phyloP scores from a whole-genome alignment of 2,113 vertebrate genomes.

The Hydrolagus affinis region DNA sequence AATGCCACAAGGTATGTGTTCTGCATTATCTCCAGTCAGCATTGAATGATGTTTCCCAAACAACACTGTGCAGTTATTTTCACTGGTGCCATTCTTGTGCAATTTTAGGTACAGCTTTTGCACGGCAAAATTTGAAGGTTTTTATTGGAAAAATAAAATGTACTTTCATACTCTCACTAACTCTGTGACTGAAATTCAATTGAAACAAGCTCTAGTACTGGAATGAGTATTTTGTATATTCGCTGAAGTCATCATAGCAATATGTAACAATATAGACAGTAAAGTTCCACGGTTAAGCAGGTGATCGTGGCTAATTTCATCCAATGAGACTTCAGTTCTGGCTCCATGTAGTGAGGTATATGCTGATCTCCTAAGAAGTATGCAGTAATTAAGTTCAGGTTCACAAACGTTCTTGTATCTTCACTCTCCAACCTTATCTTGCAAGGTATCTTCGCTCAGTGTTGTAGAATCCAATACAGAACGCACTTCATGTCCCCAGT shows the following conservation, averaged over 20 bases:
- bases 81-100: no score
- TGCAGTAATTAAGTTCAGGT: background rate
- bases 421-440: background rate
- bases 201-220: background rate
- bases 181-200: no score
- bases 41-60: no score
- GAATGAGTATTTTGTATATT: background rate
- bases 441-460: background rate
- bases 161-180: no score
- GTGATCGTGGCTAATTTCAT: background rate
- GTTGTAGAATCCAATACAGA: background rate
- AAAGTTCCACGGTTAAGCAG: background rate
- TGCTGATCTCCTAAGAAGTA: background rate
- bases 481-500: background rate
- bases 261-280: background rate
- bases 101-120: no score
- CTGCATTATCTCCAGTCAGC: no score
- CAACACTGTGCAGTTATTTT: no score
- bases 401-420: conserved; percentile 2
- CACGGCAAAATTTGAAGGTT: no score
- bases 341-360: conserved; percentile 9
- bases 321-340: background rate
- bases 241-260: background rate
- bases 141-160: no score
- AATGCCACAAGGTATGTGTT: background rate